Evolutionary conservation across 2,797 vertebrate species (phyloP), one percentile per base, ranked within the genome.

Genomic region (Takifugu ocellatus): DNA sequence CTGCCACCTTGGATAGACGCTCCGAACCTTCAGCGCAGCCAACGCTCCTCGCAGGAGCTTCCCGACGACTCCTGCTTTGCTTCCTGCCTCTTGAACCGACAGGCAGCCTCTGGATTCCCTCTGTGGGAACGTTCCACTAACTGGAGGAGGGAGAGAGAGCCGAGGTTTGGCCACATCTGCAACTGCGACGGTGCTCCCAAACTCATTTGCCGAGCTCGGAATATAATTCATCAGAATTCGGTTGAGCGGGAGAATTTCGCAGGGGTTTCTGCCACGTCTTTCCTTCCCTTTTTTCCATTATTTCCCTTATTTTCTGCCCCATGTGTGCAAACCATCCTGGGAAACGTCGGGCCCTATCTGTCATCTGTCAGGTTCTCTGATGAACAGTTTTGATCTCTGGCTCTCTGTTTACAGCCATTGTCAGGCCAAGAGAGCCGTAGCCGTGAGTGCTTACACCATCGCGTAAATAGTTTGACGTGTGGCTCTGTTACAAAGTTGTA

Each of bases 391-490:
- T 91, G 89, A 91, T 92, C 88, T 88, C 68, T 51, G 66, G 59
- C 71, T 78, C 48, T 77, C 68, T 91, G 90, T 92, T 91, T 92
- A 89, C 68, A 82, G 83, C 84, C 72, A 73, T 84, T 85, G 87
- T 91, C 91, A 88, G 80, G 83, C 78, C 59, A 77, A 76, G 77
- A 77, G 84, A 88, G 86, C 81, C 73, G 70, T 90, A 79, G 88
- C 91, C 87, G 79, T 87, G 84, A 91, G 89, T 89, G 90, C 89
- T 92, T 91, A 91, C 84, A 79, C 89, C 82, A 85, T 74, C 79
- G 49, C 71, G 53, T 90, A 91, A 92, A 92, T 90, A 92, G 87
- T 92, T 91, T 91, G 91, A 92, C 89, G 86, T 92, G 84, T 89
- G 85, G 85, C 86, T 88, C 88, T 58, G 82, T 84, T 85, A 90